A percentile compares a stretch with the other conserved stretches of the same genome.
phyloP scores from a whole-genome alignment of 2,113 vertebrate species.

The Opisthocomus hoazin region DNA sequence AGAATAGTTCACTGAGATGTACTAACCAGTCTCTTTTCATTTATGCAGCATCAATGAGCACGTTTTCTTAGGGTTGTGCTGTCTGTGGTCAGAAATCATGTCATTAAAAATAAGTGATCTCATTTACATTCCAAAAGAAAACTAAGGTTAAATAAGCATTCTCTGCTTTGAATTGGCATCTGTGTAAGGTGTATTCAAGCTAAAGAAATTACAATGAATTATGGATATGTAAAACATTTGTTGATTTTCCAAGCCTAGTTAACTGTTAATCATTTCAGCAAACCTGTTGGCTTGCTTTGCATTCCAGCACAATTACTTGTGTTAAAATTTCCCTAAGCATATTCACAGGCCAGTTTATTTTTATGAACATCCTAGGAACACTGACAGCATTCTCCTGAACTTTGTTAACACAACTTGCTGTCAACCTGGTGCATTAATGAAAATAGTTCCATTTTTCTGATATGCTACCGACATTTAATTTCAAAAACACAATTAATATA shows the following conservation, averaged over 20 bases:
- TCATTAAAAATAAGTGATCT: neutral
- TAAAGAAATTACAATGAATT: neutral
- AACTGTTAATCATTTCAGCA: constrained; percentile 52
- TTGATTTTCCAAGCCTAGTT: constrained; percentile 38
- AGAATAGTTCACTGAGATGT: neutral
- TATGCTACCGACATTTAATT: constrained; percentile 12
- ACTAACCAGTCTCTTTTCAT: neutral
- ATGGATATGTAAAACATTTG: neutral
- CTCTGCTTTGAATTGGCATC: neutral
- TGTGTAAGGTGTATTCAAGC: neutral
- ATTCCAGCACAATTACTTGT: neutral
- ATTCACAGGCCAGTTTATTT: constrained; percentile 46
- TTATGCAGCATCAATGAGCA: neutral
- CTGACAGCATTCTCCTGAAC: constrained; percentile 14
- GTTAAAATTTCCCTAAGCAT: constrained; percentile 27
- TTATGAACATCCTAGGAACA: constrained; percentile 15
- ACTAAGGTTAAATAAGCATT: neutral
- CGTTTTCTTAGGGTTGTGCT: neutral
- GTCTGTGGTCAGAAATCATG: neutral
- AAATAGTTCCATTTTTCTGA: neutral
- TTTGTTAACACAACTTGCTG: constrained; percentile 24
- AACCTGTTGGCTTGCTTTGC: constrained; percentile 36
- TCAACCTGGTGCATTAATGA: constrained; percentile 4
- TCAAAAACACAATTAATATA: constrained; percentile 46
- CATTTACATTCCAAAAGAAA: neutral